phyloP scores from a whole-genome alignment of 2,888 invertebrate genomes.

The Agrochola circellaris region DNA sequence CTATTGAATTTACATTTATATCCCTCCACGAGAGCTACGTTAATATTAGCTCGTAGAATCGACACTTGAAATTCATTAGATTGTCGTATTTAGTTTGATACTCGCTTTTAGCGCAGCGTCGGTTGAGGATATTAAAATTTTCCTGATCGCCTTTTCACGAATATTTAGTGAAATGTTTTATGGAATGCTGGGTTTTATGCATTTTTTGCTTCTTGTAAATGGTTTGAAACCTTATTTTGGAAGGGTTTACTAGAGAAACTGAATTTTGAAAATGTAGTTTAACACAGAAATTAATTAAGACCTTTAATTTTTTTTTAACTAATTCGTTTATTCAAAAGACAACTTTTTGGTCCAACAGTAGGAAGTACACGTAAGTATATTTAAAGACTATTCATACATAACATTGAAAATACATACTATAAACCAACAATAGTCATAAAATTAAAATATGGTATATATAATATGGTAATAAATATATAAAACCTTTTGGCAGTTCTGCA shows the following conservation, averaged over 20 bases:
- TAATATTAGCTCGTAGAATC: conserved; percentile 86
- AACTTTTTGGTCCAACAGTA: too few species aligned
- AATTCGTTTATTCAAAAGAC: too few species aligned
- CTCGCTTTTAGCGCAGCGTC: conserved; percentile 48
- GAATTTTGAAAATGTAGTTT: background rate
- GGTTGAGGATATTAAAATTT: conserved; percentile 37
- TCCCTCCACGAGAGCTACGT: conserved; percentile 83
- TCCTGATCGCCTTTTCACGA: conserved; percentile 5
- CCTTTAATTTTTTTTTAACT: too few species aligned
- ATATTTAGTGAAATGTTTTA: conserved; percentile 3
- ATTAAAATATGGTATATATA: too few species aligned
- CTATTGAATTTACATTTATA: conserved; percentile 88
- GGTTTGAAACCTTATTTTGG: too few species aligned
- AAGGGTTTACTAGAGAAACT: background rate
- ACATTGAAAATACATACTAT: too few species aligned
- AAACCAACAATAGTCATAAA: too few species aligned
- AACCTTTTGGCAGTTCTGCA: too few species aligned
- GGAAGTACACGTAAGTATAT: too few species aligned
- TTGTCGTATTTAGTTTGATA: conserved; percentile 60
- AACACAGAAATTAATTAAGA: background rate
- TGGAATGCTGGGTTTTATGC: background rate
- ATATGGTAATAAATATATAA: too few species aligned
- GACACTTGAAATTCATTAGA: conserved; percentile 81
- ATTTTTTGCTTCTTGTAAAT: background rate
- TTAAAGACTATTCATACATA: too few species aligned